Base-by-base conservation (phyloP, 2,113 vertebrate species). In the Ramphastos sulfuratus region DNA sequence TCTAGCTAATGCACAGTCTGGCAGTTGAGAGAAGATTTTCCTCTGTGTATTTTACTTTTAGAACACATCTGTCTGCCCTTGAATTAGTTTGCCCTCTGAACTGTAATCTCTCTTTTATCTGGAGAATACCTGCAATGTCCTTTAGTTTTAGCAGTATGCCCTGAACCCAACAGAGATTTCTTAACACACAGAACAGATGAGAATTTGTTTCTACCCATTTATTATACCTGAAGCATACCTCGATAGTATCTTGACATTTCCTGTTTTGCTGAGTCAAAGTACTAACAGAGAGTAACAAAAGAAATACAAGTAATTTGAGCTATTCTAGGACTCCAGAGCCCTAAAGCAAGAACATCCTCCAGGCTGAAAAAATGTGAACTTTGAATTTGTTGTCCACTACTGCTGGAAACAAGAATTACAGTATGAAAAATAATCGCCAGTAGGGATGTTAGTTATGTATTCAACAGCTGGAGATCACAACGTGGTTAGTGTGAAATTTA, bases 241-340 rank as follows among this genome's bases (percentile, higher is more conserved):
- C 65, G 65, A 16, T 59, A 78, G 46, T 71, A 54, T 27, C 86
- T 75, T 58, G 85, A 78, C 48, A 48, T 74, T 87, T 93, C 78
- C 69, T 67, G 35, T 92, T 94, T 89, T 94, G 94, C 83, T 93
- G 93, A 96, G 84, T 94, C 86, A 79, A 79, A 95, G 44, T 58
- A 71, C 65, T 69, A 88, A 28, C 10, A 54, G 56, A 9, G 6
- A 82, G 44, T 5, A 11, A 33, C 85, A 79, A 64, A 83, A 92
- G 71, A 87, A 72, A 58, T 33, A 66, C 12, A 80, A 85, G 76
- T 72, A 87, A 94, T 59, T 61, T 52, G 59, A 88, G 58, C 73
- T 81, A 16, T 20, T 33, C 35, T 27, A 78, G 59, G 56, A 39
- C 39, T 60, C 46, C 28, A 77, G 37, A 88, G 52, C 28, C 46